These are phyloP conservation scores for Channa argus DNA, from an alignment of 2,113 vertebrate species.

Conservation along the genomic window DNA sequence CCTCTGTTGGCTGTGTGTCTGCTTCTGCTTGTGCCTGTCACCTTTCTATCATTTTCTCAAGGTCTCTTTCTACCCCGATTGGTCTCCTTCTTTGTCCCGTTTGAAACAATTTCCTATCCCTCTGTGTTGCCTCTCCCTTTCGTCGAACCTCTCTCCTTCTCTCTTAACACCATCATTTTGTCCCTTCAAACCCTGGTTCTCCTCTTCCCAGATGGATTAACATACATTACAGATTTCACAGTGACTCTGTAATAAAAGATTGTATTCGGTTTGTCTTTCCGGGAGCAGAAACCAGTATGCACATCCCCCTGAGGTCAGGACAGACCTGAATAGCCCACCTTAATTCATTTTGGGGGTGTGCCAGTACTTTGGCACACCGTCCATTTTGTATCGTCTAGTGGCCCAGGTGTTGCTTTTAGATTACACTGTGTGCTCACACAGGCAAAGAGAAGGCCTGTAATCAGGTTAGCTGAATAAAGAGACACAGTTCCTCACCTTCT, in stretches of 20 bases:
- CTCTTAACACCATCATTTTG: slow-evolving; percentile 51
- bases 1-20: slow-evolving; percentile 39
- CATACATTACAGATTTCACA: slow-evolving; percentile 77
- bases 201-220: slow-evolving; percentile 68
- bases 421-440: slow-evolving; percentile 77
- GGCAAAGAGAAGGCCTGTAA: slow-evolving; percentile 79
- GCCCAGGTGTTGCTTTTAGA: slow-evolving; percentile 84
- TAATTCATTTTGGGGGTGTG: slow-evolving; percentile 73
- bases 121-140: slow-evolving; percentile 5
- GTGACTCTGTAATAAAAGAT: slow-evolving; percentile 72
- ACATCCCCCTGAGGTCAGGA: slow-evolving; percentile 76
- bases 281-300: slow-evolving; percentile 37
- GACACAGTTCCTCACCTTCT: slow-evolving; percentile 73
- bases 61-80: slow-evolving; percentile 28
- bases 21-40: slow-evolving; percentile 39
- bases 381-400: slow-evolving; percentile 74
- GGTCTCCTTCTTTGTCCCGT: slow-evolving; percentile 43
- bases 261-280: slow-evolving; percentile 66
- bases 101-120: slow-evolving; percentile 41
- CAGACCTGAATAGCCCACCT: slow-evolving; percentile 76
- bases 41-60: slow-evolving; percentile 54
- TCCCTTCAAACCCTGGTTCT: slow-evolving; percentile 44
- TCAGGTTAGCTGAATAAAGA: slow-evolving; percentile 79
- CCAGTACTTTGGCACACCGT: slow-evolving; percentile 70
- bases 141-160: slow-evolving; percentile 17